Conservation (phyloP, 2,113 vertebrate species). For the Elephas maximus region DNA sequence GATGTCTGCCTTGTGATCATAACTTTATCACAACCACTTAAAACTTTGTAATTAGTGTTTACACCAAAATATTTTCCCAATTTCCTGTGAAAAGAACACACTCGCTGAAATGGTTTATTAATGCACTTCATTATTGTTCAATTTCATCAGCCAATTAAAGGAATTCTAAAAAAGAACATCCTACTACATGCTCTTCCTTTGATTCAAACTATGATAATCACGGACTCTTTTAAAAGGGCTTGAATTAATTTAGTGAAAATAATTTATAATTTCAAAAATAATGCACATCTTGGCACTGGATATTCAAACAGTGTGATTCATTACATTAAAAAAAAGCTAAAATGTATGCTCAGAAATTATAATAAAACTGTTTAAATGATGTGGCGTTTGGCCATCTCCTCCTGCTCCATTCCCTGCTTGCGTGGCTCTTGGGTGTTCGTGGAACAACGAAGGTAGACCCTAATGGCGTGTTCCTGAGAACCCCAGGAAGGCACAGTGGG, state of each 20-base stretch:
- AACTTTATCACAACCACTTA: not conserved
- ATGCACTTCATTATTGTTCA: slow-evolving; percentile 13
- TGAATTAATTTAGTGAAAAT: not conserved
- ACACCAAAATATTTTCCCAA: not conserved
- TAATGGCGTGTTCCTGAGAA: not conserved
- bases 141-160: slow-evolving; percentile 43
- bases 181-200: not conserved
- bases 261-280: not conserved
- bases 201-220: not conserved
- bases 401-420: not conserved
- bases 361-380: not conserved
- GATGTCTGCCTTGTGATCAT: not conserved
- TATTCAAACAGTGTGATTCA: not conserved
- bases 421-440: not conserved
- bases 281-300: not conserved
- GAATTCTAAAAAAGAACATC: not conserved
- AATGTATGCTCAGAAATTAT: not conserved
- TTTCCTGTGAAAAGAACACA: slow-evolving; percentile 57
- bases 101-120: slow-evolving; percentile 50
- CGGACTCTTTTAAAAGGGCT: not conserved
- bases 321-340: not conserved
- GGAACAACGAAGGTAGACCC: too few species aligned
- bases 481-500: not conserved
- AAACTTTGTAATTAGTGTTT: slow-evolving; percentile 55
- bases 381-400: too few species aligned